Percentiles rank a stretch among this genome's conserved stretches.
phyloP scores from a whole-genome alignment of 92 coral and sea anemone species.

The Bergia puertoricense region DNA sequence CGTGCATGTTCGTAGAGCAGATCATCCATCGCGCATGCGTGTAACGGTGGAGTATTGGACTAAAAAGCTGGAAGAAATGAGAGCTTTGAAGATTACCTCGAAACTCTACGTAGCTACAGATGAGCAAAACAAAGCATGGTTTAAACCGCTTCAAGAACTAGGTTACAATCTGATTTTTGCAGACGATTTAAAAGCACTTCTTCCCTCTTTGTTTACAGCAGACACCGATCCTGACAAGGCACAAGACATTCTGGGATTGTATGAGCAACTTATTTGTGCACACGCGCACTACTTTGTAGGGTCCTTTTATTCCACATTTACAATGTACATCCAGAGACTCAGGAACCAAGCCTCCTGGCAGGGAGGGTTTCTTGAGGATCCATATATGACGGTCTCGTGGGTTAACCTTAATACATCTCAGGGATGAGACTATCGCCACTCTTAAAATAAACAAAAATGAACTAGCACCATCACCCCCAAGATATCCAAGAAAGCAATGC shows the following conservation, averaged over 20 bases:
- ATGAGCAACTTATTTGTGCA: conserved; percentile 90
- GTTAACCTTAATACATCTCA: conserved; percentile 3
- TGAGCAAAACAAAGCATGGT: conserved; percentile 83
- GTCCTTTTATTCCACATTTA: conserved; percentile 92
- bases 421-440: not conserved
- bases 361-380: conserved; percentile 54
- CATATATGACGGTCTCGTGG: conserved; percentile 68
- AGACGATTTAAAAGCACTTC: conserved; percentile 50
- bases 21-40: conserved; percentile 73
- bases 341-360: conserved; percentile 73
- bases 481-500: too few relatives aligned
- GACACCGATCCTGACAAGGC: conserved; percentile 21
- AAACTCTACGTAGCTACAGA: conserved; percentile 94
- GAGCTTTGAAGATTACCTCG: conserved; percentile 58
- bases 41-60: conserved; percentile 74
- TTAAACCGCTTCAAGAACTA: conserved; percentile 75
- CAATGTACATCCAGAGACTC: conserved; percentile 72
- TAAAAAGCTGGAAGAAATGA: conserved; percentile 36
- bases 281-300: conserved; percentile 78
- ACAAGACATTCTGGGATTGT: conserved; percentile 84
- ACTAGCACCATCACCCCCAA: not conserved
- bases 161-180: conserved; percentile 85
- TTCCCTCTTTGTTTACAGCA: not conserved
- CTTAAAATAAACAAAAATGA: not conserved
- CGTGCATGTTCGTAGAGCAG: conserved; percentile 86